Conservation (phyloP, 2,113 vertebrate species). For the Alexandromys fortis region DNA sequence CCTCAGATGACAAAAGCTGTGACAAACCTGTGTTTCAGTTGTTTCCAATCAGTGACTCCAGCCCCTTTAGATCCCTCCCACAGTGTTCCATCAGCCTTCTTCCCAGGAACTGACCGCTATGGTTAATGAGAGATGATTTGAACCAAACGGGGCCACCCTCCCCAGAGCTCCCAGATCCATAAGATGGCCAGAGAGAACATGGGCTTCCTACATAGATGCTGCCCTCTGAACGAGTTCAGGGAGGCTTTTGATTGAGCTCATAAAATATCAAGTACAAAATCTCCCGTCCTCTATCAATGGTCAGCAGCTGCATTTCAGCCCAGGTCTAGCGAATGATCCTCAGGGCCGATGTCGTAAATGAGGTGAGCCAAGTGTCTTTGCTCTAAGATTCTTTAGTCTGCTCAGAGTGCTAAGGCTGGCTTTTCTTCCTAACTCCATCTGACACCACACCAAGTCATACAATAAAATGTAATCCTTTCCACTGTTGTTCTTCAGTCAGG, state of each 20-base stretch:
- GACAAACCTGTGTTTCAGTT: conserved; percentile 12
- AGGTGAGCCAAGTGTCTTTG: neutral
- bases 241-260: neutral
- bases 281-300: neutral
- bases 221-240: neutral
- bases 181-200: too few relatives aligned
- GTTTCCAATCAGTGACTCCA: neutral
- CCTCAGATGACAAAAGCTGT: conserved; percentile 41
- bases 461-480: neutral
- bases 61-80: neutral
- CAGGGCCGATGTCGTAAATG: neutral
- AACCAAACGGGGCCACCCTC: neutral
- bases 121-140: neutral
- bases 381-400: neutral
- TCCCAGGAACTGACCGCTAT: neutral
- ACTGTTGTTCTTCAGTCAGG: neutral
- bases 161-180: neutral
- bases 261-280: neutral
- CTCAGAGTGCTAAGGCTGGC: neutral
- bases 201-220: neutral
- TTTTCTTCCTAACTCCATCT: neutral
- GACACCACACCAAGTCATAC: neutral
- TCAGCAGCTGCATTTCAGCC: neutral
- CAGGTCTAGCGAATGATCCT: neutral
- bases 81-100: neutral